Conservation (phyloP, 2,888 invertebrate species). For the Eilema griseolum region DNA sequence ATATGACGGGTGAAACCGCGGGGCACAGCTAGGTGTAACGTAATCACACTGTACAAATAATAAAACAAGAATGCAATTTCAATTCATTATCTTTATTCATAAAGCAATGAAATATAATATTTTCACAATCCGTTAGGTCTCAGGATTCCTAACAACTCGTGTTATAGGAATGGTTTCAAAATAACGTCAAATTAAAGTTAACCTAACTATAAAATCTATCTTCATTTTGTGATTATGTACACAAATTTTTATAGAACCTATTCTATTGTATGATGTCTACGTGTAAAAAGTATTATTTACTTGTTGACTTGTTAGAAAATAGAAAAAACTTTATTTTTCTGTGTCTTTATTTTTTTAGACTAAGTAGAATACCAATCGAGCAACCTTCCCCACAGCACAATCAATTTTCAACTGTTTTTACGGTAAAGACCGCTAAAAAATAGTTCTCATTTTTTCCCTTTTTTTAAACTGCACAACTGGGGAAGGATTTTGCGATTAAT, state of each 20-base stretch:
- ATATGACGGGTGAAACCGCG: too few relatives aligned
- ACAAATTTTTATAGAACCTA: background rate
- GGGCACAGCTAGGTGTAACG: background rate
- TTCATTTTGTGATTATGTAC: background rate
- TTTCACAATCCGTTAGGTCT: conserved; percentile 33
- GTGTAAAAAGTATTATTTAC: background rate
- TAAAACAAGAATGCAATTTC: conserved; percentile 11
- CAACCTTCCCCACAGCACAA: too few relatives aligned
- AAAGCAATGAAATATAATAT: conserved; percentile 38
- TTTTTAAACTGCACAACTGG: too few relatives aligned
- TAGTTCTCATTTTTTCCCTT: too few relatives aligned
- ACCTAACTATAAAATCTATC: background rate
- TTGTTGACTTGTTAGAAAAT: background rate
- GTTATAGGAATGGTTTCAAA: conserved; percentile 20
- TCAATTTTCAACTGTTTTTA: too few relatives aligned
- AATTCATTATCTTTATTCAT: conserved; percentile 42
- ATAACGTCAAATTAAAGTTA: conserved; percentile 1
- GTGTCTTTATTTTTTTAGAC: too few relatives aligned
- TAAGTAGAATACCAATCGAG: too few relatives aligned
- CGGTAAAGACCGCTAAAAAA: too few relatives aligned
- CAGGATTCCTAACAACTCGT: conserved; percentile 27
- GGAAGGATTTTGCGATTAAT: too few relatives aligned
- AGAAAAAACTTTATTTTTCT: background rate
- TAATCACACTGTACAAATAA: background rate
- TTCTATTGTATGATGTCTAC: background rate